Base-by-base conservation (phyloP, 2,113 vertebrate genomes). In the Chaenocephalus aceratus region DNA sequence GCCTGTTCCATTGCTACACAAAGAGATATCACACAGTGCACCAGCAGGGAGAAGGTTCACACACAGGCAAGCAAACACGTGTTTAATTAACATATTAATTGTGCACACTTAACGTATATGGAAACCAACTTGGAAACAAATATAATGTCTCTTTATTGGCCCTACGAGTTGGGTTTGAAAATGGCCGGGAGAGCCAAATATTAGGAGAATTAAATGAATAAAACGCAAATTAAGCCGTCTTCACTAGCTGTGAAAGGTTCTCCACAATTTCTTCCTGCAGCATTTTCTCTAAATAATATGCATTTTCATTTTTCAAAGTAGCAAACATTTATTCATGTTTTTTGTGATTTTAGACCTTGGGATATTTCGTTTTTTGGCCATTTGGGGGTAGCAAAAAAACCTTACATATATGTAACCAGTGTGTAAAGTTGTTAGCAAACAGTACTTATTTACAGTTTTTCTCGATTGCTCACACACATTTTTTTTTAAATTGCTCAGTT, bases 1-100 rank as follows among this genome's bases (percentile, higher is more conserved):
- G 85, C 83, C 86, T 92, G 88, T 90, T 90, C 77, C 85, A 89
- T 44, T 73, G 84, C 79, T 77, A 86, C 81, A 88, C 81, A 84
- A 73, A 84, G 83, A 85, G 70, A 84, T 86, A 89, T 89, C 79
- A 79, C 77, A 48, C 81, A 64, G 30, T 64, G 75, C 87, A 81
- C 58, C 67, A 26, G 66, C 60, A 74, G 73, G 72, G 75, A 82
- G 56, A 77, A 63, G 78, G 83, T 82, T 81, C 77, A 83, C 83
- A 68, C 69, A 48, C 74, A 72, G 46, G 30, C 61, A 56, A 44
- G 56, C 68, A 77, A 72, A 76, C 11, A 70, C 18, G 14, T 60
- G 73, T 68, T 82, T 82, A 85, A 89, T 85, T 62, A 82, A 75
- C 84, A 61, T 76, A 58, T 56, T 36, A 88, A 84, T 83, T 9